A percentile compares a stretch with the other conserved stretches of the same genome.
Evolutionary conservation across 2,888 invertebrate species (phyloP).

Genomic region (Stictocephala bisonia): DNA sequence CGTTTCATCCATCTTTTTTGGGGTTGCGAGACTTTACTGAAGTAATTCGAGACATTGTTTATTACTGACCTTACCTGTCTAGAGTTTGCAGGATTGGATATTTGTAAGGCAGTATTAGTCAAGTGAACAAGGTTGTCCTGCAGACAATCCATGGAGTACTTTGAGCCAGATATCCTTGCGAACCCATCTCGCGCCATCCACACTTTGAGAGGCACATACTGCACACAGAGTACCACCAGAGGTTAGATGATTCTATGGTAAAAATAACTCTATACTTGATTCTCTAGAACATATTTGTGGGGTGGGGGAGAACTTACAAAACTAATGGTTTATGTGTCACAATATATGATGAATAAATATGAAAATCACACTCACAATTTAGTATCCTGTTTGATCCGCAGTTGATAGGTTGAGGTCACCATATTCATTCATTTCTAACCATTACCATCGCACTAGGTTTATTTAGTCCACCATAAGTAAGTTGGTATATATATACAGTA

Average conservation of each 20-base stretch:
- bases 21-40: no score
- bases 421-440: no score
- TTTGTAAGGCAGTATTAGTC: conserved; percentile 70
- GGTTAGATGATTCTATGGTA: no score
- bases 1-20: no score
- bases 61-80: conserved; percentile 42
- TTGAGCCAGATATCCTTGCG: conserved; percentile 70
- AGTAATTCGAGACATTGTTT: no score
- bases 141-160: conserved; percentile 69
- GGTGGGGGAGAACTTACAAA: no score
- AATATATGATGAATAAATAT: not conserved
- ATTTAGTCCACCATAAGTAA: not conserved
- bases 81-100: conserved; percentile 54
- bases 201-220: conserved; percentile 64
- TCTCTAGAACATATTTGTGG: no score
- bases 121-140: conserved; percentile 70
- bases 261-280: no score
- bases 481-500: not conserved
- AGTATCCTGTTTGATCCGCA: not conserved
- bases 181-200: conserved; percentile 73
- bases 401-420: no score
- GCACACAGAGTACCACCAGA: no score
- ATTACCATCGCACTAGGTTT: not conserved
- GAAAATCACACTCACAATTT: not conserved
- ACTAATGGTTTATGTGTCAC: no score